Percentiles rank a stretch among this genome's conserved stretches.
Conservation (phyloP, 2,888 invertebrate genomes). For the Entomobrya multifasciata region DNA sequence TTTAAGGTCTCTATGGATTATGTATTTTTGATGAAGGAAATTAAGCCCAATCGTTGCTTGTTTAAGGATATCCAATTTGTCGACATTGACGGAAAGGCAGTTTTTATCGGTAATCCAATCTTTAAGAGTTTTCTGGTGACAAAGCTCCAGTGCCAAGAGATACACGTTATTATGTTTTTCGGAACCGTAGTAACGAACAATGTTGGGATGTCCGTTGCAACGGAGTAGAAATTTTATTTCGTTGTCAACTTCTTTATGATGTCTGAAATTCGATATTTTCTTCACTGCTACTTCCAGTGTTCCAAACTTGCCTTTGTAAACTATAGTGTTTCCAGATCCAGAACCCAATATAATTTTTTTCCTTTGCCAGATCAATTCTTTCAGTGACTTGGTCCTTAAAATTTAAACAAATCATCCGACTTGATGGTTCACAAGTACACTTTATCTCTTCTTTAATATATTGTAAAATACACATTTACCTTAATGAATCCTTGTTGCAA, state of each 20-base stretch:
- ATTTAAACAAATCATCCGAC: too few species aligned
- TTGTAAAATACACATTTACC: too few species aligned
- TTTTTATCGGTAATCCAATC: not conserved
- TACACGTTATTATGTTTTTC: not conserved
- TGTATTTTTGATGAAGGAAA: not conserved
- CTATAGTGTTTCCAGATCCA: not conserved
- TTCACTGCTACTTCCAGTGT: not conserved
- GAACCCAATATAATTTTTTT: not conserved
- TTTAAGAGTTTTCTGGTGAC: not conserved
- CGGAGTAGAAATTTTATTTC: not conserved
- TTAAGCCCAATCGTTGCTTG: not conserved
- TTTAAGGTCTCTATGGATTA: conserved; percentile 86
- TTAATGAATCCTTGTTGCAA: too few species aligned
- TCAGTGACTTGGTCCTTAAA: too few species aligned
- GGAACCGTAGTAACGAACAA: not conserved
- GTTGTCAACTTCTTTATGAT: not conserved
- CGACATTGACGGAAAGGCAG: too few species aligned
- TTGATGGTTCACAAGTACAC: too few species aligned
- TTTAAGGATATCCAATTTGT: not conserved
- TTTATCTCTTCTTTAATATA: too few species aligned
- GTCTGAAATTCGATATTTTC: not conserved
- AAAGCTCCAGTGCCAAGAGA: not conserved
- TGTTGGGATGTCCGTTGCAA: not conserved
- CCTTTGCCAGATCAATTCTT: not conserved
- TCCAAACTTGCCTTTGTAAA: not conserved